These are phyloP conservation scores for Charaxes varanes DNA, from an alignment of 1,140 invertebrate species.

Conservation along the genomic window DNA sequence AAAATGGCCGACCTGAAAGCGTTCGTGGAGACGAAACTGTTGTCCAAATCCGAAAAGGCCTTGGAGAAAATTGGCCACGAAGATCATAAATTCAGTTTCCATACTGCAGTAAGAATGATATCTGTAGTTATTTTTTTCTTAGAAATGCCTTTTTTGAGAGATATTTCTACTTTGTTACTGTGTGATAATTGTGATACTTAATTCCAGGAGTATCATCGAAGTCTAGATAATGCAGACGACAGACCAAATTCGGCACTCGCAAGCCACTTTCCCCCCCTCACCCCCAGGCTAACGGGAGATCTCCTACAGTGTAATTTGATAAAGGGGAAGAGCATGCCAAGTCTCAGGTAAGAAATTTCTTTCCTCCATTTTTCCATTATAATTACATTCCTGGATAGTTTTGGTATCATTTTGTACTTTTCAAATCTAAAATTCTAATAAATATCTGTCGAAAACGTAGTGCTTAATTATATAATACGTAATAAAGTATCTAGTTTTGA, in stretches of 20 bases:
- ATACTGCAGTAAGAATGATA: slow-evolving; percentile 70
- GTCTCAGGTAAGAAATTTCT: slow-evolving; percentile 87
- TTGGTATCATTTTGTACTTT: slow-evolving; percentile 12
- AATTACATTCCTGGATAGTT: neutral
- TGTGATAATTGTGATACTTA: slow-evolving; percentile 1
- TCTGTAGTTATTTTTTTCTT: slow-evolving; percentile 60
- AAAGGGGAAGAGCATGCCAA: slow-evolving; percentile 96
- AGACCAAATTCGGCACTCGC: slow-evolving; percentile 62
- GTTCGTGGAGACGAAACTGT: slow-evolving; percentile 92
- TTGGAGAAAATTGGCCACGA: slow-evolving; percentile 91
- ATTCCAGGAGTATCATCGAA: slow-evolving; percentile 83
- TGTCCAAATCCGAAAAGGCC: slow-evolving; percentile 93
- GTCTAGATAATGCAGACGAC: slow-evolving; percentile 84
- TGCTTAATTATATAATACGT: too few species aligned
- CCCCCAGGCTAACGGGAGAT: slow-evolving; percentile 52
- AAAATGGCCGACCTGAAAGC: slow-evolving; percentile 92
- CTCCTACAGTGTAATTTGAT: slow-evolving; percentile 82
- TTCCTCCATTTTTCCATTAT: neutral
- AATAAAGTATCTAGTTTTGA: too few species aligned
- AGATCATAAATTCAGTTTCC: slow-evolving; percentile 70
- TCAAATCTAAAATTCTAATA: too few species aligned
- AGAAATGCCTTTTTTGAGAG: slow-evolving; percentile 3
- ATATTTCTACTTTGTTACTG: slow-evolving; percentile 9
- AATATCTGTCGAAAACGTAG: too few species aligned
- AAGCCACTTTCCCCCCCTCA: slow-evolving; percentile 55